These are phyloP conservation scores for Melieria picta DNA, from an alignment of 2,888 invertebrate species.

Conservation along the genomic window DNA sequence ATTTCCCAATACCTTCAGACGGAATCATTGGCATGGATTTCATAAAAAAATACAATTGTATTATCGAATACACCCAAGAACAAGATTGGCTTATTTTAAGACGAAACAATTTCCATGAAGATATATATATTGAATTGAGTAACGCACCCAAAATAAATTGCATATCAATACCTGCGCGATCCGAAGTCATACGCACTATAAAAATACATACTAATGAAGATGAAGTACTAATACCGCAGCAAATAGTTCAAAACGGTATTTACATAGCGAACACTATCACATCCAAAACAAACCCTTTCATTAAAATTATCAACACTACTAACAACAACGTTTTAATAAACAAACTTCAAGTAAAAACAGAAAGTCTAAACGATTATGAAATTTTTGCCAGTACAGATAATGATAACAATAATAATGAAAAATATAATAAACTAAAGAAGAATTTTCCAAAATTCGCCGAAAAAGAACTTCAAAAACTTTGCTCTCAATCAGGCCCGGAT, in stretches of 20 bases:
- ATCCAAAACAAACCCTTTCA: slow-evolving; percentile 10
- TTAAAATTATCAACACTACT: slow-evolving; percentile 30
- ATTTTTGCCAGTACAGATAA: neutral
- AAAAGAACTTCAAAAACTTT: slow-evolving; percentile 11
- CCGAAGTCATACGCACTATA: slow-evolving; percentile 26
- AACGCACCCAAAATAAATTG: slow-evolving; percentile 6
- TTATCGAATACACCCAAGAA: slow-evolving; percentile 31
- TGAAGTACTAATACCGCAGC: slow-evolving; percentile 29
- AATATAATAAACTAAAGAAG: slow-evolving; percentile 2
- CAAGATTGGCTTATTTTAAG: slow-evolving; percentile 32
- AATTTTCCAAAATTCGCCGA: slow-evolving; percentile 18
- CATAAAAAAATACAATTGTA: slow-evolving; percentile 35
- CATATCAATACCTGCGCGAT: slow-evolving; percentile 25
- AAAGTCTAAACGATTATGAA: slow-evolving; percentile 22
- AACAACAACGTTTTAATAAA: slow-evolving; percentile 18
- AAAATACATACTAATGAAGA: slow-evolving; percentile 5
- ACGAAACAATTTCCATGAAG: slow-evolving; percentile 19
- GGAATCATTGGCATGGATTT: slow-evolving; percentile 21
- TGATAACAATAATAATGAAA: neutral
- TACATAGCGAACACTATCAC: slow-evolving; percentile 33
- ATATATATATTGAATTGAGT: slow-evolving; percentile 22
- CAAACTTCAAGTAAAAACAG: slow-evolving; percentile 12
- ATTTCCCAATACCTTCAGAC: slow-evolving; percentile 26
- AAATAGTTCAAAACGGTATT: slow-evolving; percentile 28
- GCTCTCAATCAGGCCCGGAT: no score